phyloP scores from a whole-genome alignment of 2,888 invertebrate species.

The Lithodes maja region DNA sequence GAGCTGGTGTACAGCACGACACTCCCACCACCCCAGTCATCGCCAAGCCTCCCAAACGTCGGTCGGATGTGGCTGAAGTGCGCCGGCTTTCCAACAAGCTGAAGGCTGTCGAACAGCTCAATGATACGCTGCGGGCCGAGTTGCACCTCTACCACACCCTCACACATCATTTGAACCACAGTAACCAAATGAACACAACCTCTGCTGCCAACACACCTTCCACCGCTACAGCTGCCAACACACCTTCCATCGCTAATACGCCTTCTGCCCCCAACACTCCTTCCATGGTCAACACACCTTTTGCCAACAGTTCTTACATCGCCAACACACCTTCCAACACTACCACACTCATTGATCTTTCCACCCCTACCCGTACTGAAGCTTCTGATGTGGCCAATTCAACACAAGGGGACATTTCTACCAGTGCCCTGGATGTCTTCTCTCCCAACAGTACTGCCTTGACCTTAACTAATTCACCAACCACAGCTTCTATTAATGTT shows the following conservation, averaged over 20 bases:
- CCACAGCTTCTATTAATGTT: no score
- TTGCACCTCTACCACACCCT: constrained; percentile 72
- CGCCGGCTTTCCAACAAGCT: constrained; percentile 72
- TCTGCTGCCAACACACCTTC: neutral
- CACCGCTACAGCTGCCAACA: neutral
- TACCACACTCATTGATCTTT: neutral
- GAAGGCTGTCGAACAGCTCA: constrained; percentile 76
- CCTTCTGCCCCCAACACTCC: neutral
- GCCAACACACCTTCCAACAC: neutral
- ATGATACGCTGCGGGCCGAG: constrained; percentile 75
- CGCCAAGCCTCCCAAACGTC: constrained; percentile 57
- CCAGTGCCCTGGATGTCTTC: neutral
- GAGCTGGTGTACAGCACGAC: constrained; percentile 45
- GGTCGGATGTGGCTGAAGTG: constrained; percentile 69
- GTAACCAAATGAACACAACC: neutral
- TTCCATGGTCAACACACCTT: neutral
- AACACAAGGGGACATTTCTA: neutral
- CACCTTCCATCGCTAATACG: no score
- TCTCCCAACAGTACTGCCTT: neutral
- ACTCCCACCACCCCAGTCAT: constrained; percentile 35
- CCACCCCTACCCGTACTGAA: neutral
- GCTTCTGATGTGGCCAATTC: neutral
- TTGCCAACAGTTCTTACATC: neutral
- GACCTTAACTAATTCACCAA: neutral
- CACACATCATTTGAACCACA: constrained; percentile 42